Conservation (phyloP, 2,797 vertebrate species). For the Melanotaenia parkinsoni region DNA sequence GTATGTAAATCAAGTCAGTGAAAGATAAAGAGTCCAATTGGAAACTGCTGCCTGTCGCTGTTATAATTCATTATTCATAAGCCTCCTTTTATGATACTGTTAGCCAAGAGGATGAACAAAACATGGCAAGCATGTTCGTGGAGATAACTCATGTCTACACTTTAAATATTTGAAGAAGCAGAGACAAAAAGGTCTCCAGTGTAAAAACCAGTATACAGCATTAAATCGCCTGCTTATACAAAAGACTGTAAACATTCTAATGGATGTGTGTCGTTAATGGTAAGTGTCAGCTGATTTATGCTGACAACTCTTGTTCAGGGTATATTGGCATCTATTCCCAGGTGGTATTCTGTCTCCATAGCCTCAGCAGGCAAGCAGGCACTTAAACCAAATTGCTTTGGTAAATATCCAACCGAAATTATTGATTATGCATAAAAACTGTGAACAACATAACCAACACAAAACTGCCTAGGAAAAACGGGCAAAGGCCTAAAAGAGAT, state of each 20-base stretch:
- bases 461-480: conserved; percentile 29
- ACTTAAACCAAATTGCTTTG: conserved; percentile 76
- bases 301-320: conserved; percentile 61
- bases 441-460: conserved; percentile 44
- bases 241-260: conserved; percentile 51
- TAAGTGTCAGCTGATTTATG: conserved; percentile 70
- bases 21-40: conserved; percentile 50
- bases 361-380: conserved; percentile 49
- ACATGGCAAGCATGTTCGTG: conserved; percentile 42
- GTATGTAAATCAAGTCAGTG: conserved; percentile 40
- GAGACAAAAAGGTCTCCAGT: conserved; percentile 56
- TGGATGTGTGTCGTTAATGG: conserved; percentile 65
- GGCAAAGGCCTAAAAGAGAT: neutral
- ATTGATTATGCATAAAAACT: conserved; percentile 72
- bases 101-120: conserved; percentile 60
- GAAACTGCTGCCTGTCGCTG: conserved; percentile 41
- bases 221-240: conserved; percentile 51
- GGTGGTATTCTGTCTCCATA: conserved; percentile 51
- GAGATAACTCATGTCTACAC: conserved; percentile 59
- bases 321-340: conserved; percentile 73
- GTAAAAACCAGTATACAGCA: conserved; percentile 57
- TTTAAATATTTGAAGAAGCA: conserved; percentile 76
- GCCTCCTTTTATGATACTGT: conserved; percentile 59
- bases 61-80: conserved; percentile 74
- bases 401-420: conserved; percentile 74